A percentile compares a stretch with the other conserved stretches of the same genome.
Evolutionary conservation across 2,797 vertebrate species (phyloP).

Genomic region (Buceros bicornis): DNA sequence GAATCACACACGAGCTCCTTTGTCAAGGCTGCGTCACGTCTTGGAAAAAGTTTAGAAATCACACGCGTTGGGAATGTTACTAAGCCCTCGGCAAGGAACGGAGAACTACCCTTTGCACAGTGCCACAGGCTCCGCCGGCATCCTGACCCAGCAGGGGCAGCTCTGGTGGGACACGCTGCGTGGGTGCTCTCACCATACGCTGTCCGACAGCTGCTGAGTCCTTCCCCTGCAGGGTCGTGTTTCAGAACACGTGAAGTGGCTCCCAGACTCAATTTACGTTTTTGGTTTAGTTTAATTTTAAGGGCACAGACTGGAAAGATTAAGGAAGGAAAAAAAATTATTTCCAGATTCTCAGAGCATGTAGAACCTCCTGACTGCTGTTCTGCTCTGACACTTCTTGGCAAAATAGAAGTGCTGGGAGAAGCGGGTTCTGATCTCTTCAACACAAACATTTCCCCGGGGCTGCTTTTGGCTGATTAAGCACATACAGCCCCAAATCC

Average conservation of each 20-base stretch:
- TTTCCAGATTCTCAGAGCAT: not conserved
- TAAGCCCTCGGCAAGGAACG: conserved; percentile 53
- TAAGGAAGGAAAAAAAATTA: not conserved
- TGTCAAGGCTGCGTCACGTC: conserved; percentile 51
- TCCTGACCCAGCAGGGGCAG: conserved; percentile 51
- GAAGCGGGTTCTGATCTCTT: not conserved
- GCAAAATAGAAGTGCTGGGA: not conserved
- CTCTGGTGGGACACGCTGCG: not conserved
- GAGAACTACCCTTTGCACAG: conserved; percentile 22
- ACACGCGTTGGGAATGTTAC: conserved; percentile 41
- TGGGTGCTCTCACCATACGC: not conserved
- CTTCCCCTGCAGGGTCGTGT: conserved; percentile 16
- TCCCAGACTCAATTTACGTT: not conserved
- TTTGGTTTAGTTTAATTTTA: not conserved
- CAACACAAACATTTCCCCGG: rapidly evolving
- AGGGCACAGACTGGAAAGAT: not conserved
- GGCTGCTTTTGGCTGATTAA: not conserved
- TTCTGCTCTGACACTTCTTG: not conserved
- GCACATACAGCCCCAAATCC: not conserved
- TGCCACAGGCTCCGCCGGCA: conserved; percentile 2
- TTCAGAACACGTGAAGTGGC: not conserved
- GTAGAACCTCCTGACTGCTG: not conserved
- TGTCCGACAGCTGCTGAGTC: not conserved
- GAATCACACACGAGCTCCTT: conserved; percentile 66
- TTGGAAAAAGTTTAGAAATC: conserved; percentile 46